Base-by-base conservation (phyloP, 2,888 invertebrate genomes). In the Xiphydria camelus region DNA sequence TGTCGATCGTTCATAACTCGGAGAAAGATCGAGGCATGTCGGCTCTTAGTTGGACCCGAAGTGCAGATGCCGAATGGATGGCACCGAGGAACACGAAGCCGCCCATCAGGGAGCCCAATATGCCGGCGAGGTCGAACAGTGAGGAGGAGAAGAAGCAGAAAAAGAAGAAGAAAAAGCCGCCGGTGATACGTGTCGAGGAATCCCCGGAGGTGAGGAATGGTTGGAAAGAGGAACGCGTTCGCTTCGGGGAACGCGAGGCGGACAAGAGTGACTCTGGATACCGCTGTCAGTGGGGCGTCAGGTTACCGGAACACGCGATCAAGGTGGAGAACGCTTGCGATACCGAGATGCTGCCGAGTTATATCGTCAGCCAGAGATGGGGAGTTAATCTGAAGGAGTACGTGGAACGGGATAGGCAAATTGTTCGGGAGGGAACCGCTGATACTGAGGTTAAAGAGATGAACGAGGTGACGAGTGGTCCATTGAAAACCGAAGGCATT, bases 31-130 rank as follows among this genome's bases (percentile, higher is more conserved):
- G 12, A 4, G 4, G 29, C 9, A 12, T 29, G 5, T 7, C 14
- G 4, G 29, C 12, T 14, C 12, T 9, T 6, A 29, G 12, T 29
- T 29, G 12, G 29, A n/a, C n/a, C n/a, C n/a, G n/a, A n/a, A n/a
- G n/a, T n/a, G n/a, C n/a, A n/a, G n/a, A n/a, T n/a, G n/a, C n/a
- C n/a, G n/a, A n/a, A n/a, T n/a, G n/a, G n/a, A n/a, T n/a, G n/a
- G n/a, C 19, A 1, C 54, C 62, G 4, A 43, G 49, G 3, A 50
- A 51, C 18, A 36, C 57, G 10, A 61, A 61, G 23, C 57, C 65
- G 4, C 59, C 67, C 3, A 64, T 70, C 35, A 53, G 51, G 18
- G 66, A 67, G 33, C 61, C 62, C n/a, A 60, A 59, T 37, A 55
- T 59, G 52, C 57, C 63, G 23, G 55, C 57, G 18, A 61, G 60